phyloP scores from a whole-genome alignment of 2,113 vertebrate species.

The Tachuris rubrigastra region DNA sequence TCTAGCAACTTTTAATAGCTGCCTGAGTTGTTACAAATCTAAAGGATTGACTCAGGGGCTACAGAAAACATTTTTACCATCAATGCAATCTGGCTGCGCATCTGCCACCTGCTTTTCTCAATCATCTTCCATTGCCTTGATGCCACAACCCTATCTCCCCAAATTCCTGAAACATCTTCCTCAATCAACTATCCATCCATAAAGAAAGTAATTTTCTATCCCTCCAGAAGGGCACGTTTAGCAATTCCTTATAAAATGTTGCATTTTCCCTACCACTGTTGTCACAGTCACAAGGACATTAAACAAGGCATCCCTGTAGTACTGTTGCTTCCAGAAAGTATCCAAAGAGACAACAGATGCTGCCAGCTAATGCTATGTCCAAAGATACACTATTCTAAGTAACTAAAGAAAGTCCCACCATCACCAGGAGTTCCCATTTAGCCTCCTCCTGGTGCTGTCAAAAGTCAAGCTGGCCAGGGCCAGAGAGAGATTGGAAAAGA shows the following conservation, averaged over 20 bases:
- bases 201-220: background rate
- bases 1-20: background rate
- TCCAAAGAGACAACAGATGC: background rate
- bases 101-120: background rate
- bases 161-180: background rate
- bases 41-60: background rate
- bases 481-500: background rate
- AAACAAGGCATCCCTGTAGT: background rate
- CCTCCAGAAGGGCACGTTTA: background rate
- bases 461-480: background rate
- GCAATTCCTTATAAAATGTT: background rate
- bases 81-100: background rate
- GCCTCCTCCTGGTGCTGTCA: background rate
- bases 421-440: background rate
- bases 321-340: background rate
- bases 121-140: background rate
- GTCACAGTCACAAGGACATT: background rate
- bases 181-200: background rate
- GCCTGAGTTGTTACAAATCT: background rate
- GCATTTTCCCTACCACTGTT: background rate
- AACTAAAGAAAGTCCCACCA: background rate
- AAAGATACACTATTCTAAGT: background rate
- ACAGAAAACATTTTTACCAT: background rate
- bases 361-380: background rate
- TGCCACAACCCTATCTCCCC: background rate